A percentile compares a stretch with the other conserved stretches of the same genome.
Evolutionary conservation across 2,888 invertebrate genomes (phyloP).

Genomic region (Pseudococcus viburni): DNA sequence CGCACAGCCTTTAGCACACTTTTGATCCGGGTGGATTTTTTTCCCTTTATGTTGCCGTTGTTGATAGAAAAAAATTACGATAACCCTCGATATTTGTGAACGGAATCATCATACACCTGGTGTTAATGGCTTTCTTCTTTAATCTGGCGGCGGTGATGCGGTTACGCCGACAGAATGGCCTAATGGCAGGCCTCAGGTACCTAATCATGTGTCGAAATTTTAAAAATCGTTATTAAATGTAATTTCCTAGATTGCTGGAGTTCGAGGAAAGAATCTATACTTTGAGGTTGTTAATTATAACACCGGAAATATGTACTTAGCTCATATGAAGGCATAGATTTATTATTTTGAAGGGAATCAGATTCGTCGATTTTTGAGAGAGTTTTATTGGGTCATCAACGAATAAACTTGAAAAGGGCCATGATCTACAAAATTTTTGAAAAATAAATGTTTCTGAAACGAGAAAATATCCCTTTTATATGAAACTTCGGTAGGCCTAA

Average conservation of each 20-base stretch:
- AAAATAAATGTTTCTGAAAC: background rate
- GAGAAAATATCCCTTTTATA: background rate
- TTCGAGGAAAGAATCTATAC: background rate
- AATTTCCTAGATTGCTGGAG: background rate
- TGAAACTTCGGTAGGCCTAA: background rate
- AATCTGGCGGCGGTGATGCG: background rate
- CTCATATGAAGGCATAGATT: too few relatives aligned
- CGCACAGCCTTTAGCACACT: constrained; percentile 44
- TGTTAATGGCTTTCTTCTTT: constrained; percentile 40
- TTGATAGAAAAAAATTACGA: constrained; percentile 29
- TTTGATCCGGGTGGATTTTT: constrained; percentile 28
- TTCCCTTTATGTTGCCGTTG: constrained; percentile 21
- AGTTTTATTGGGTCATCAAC: background rate
- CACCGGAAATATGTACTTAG: too few relatives aligned
- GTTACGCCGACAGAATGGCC: constrained; percentile 15
- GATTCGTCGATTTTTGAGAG: too few relatives aligned
- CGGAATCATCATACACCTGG: constrained; percentile 38
- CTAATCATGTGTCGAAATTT: constrained; percentile 34
- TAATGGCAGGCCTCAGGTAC: constrained; percentile 16
- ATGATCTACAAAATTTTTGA: background rate
- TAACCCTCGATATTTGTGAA: constrained; percentile 25
- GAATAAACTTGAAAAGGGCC: background rate
- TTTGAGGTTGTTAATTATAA: too few relatives aligned
- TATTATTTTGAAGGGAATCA: too few relatives aligned
- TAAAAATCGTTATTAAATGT: constrained; percentile 31